These are phyloP conservation scores for Ophion obscuratus DNA, from an alignment of 2,888 invertebrate species.

Conservation along the genomic window DNA sequence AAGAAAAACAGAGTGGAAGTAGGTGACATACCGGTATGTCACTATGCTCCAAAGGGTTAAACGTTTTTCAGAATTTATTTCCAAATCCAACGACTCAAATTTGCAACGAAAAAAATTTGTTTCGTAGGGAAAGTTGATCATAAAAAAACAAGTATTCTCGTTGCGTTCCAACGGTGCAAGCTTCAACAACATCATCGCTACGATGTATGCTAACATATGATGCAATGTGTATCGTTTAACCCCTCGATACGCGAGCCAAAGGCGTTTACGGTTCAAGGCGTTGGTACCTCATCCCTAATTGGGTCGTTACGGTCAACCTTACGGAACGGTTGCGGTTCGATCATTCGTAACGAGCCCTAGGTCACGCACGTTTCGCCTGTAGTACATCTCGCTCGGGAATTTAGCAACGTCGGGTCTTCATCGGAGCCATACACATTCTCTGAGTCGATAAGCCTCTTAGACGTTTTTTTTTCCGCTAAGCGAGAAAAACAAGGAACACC, in stretches of 20 bases:
- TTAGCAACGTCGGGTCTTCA: not conserved
- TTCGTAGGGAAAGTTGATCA: too few species aligned
- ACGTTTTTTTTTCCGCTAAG: not conserved
- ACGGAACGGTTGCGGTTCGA: slow-evolving; percentile 73
- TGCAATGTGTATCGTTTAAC: slow-evolving; percentile 58
- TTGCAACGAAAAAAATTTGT: too few species aligned
- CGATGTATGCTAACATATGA: slow-evolving; percentile 13
- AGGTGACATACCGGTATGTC: too few species aligned
- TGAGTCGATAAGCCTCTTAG: too few species aligned
- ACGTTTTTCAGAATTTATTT: too few species aligned
- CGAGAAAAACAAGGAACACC: not conserved
- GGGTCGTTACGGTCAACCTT: slow-evolving; percentile 75
- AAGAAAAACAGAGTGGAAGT: too few species aligned
- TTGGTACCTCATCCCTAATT: slow-evolving; percentile 63
- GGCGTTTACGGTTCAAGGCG: slow-evolving; percentile 66
- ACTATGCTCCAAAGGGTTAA: too few species aligned
- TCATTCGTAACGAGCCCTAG: slow-evolving; percentile 73
- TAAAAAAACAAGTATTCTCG: too few species aligned
- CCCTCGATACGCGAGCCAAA: slow-evolving; percentile 49
- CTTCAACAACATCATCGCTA: too few species aligned
- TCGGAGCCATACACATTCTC: not conserved
- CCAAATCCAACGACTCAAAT: too few species aligned
- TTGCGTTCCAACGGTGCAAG: too few species aligned
- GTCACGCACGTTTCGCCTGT: slow-evolving; percentile 38
- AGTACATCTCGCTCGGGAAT: not conserved